Evolutionary conservation across 2,113 vertebrate species (phyloP).

Genomic region (Probosciger aterrimus): DNA sequence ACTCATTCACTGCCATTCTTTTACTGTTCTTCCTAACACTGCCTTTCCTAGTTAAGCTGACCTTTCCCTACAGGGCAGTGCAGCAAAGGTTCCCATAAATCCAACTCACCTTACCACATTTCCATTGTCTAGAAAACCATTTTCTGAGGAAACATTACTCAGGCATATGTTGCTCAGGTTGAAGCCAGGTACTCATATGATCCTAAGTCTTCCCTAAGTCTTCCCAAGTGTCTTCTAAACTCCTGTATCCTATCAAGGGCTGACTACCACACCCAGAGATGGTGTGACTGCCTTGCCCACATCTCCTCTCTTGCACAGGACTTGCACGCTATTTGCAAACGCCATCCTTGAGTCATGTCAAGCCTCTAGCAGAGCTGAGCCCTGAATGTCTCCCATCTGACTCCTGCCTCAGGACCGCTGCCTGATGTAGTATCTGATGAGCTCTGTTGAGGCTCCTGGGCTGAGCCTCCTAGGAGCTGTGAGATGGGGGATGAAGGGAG

Average conservation of each 20-base stretch:
- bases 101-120: background rate
- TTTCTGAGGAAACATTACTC: background rate
- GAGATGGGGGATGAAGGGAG: accelerated
- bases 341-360: background rate
- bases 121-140: background rate
- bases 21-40: background rate
- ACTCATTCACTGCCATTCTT: background rate
- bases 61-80: background rate
- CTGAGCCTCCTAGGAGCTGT: background rate
- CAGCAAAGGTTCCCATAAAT: background rate
- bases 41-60: background rate
- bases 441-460: background rate
- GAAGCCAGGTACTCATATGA: background rate
- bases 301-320: background rate
- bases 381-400: background rate
- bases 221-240: background rate
- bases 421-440: background rate
- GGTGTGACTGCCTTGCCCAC: background rate
- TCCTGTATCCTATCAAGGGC: background rate
- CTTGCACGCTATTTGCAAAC: background rate
- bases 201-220: background rate
- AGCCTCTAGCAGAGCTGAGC: background rate
- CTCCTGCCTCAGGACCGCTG: background rate
- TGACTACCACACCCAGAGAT: background rate
- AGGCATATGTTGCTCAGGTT: background rate